Evolutionary conservation across 2,888 invertebrate species (phyloP).

Genomic region (Penaeus monodon): DNA sequence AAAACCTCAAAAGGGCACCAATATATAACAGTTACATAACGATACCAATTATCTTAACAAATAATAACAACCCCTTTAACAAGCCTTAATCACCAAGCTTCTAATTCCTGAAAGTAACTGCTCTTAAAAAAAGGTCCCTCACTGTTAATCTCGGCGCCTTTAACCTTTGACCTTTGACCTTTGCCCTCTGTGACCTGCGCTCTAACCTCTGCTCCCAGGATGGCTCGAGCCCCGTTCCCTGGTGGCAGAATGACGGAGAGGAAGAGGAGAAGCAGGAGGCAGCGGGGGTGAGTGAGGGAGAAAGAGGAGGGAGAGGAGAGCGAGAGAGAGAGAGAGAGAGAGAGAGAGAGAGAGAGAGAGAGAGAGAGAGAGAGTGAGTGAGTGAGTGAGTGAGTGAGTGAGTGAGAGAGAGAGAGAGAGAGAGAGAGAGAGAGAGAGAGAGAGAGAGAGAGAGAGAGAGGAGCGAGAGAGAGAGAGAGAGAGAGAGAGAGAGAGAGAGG

Average conservation of each 20-base stretch:
- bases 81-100: too few relatives aligned
- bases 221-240: slow-evolving; percentile 6
- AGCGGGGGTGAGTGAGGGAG: neutral
- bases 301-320: neutral
- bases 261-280: neutral
- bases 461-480: slow-evolving; percentile 8
- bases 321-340: neutral
- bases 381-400: slow-evolving; percentile 11
- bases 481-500: neutral
- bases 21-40: too few relatives aligned
- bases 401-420: slow-evolving; percentile 13
- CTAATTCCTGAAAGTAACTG: too few relatives aligned
- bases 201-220: too few relatives aligned
- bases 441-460: neutral
- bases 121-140: too few relatives aligned
- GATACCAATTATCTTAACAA: too few relatives aligned
- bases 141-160: too few relatives aligned
- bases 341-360: neutral
- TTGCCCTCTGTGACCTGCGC: too few relatives aligned
- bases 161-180: too few relatives aligned
- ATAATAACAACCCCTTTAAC: too few relatives aligned
- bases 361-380: slow-evolving; percentile 12
- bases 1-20: too few relatives aligned
- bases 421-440: neutral
- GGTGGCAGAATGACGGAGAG: slow-evolving; percentile 18